Evolutionary conservation across 2,797 vertebrate genomes (phyloP).

Genomic region (Intellagama lesueurii): DNA sequence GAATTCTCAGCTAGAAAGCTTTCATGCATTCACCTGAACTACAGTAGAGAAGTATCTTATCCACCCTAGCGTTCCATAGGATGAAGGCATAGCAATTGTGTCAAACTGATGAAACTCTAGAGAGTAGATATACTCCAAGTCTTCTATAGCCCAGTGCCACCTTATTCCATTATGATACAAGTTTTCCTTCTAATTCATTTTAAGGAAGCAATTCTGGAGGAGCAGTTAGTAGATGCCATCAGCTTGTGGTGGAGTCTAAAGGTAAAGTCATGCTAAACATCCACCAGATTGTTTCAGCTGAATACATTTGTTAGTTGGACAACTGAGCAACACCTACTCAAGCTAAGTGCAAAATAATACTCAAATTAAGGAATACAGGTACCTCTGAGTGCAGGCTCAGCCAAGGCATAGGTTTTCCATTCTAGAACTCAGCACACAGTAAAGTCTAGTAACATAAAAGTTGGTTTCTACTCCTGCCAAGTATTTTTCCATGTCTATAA

Average conservation of each 20-base stretch:
- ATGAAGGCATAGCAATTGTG: too few relatives aligned
- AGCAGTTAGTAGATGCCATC: neutral
- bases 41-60: too few relatives aligned
- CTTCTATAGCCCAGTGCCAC: neutral
- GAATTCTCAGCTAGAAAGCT: too few relatives aligned
- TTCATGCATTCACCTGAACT: too few relatives aligned
- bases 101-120: too few relatives aligned
- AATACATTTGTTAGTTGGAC: neutral
- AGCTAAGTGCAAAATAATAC: neutral
- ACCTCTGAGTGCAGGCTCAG: neutral
- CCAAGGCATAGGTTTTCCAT: neutral
- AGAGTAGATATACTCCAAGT: neutral
- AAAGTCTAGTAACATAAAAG: neutral
- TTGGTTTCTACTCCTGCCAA: neutral
- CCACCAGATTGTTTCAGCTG: neutral
- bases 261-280: neutral
- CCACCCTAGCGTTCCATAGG: too few relatives aligned
- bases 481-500: neutral
- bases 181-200: neutral
- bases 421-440: neutral
- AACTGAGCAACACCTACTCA: neutral
- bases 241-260: neutral
- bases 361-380: neutral
- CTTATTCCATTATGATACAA: neutral
- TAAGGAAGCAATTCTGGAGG: neutral